Conservation (phyloP, 23 tunicate genomes). For the Clavelina lepadiformis region DNA sequence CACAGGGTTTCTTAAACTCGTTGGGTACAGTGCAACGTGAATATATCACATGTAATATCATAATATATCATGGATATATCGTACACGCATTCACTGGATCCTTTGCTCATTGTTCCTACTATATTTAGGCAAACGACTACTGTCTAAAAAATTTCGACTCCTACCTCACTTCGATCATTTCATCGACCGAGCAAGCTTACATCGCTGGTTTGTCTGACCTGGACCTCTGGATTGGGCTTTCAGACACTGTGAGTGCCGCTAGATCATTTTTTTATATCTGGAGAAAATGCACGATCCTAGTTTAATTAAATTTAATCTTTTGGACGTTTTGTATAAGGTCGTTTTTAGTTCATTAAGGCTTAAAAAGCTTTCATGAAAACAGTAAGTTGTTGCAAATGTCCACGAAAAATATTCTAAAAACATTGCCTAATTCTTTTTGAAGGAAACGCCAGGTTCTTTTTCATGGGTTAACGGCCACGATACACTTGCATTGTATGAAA, state of each 20-base stretch:
- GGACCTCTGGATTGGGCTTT: slow-evolving; percentile 70
- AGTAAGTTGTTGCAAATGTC: too few species aligned
- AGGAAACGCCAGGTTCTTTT: slow-evolving; percentile 41
- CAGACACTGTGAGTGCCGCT: slow-evolving; percentile 46
- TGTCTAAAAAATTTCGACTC: slow-evolving; percentile 36
- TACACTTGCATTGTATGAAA: background rate
- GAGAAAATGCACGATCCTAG: background rate
- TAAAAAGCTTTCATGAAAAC: too few species aligned
- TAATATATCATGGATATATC: background rate
- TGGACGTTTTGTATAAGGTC: background rate
- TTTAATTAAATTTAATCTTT: background rate
- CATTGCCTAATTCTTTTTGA: slow-evolving; percentile 1
- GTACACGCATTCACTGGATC: background rate
- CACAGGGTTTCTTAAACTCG: background rate
- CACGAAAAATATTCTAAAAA: too few species aligned
- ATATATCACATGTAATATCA: background rate
- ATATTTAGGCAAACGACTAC: slow-evolving; percentile 46
- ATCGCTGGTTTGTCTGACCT: background rate
- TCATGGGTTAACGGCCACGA: slow-evolving; percentile 77
- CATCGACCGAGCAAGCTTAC: slow-evolving; percentile 25
- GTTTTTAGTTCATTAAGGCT: too few species aligned
- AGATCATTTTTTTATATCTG: background rate
- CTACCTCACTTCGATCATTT: slow-evolving; percentile 34
- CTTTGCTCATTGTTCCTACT: background rate
- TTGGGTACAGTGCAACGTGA: background rate